These are phyloP conservation scores for Corydoras sp. DNA, from an alignment of 2,113 vertebrate species.

Conservation along the genomic window DNA sequence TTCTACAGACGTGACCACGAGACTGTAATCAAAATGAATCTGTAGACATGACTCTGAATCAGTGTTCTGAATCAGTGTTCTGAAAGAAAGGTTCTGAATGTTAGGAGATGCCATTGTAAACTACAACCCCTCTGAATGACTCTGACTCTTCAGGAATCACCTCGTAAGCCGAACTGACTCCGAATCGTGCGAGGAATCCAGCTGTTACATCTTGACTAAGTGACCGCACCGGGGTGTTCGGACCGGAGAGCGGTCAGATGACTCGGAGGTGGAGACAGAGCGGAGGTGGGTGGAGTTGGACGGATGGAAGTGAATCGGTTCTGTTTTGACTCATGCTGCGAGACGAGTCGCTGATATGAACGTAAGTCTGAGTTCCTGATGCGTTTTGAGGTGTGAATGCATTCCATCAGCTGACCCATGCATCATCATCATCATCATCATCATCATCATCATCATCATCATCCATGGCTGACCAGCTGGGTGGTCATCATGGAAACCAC, in stretches of 20 bases:
- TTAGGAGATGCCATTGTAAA: too few relatives aligned
- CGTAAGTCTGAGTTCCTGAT: slow-evolving; percentile 25
- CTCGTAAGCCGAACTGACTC: not conserved
- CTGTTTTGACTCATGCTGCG: slow-evolving; percentile 11
- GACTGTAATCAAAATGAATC: not conserved
- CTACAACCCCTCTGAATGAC: not conserved
- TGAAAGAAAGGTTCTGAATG: not conserved
- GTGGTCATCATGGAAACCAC: slow-evolving; percentile 64
- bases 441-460: slow-evolving; percentile 15
- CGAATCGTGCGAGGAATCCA: not conserved
- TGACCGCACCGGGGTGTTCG: too few relatives aligned
- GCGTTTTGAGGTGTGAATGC: slow-evolving; percentile 25
- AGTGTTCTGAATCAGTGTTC: not conserved
- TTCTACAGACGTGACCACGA: too few relatives aligned
- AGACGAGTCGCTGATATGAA: slow-evolving; percentile 26
- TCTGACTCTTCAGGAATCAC: not conserved
- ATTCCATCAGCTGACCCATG: slow-evolving; percentile 55
- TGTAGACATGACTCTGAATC: not conserved
- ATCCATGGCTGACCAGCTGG: slow-evolving; percentile 53
- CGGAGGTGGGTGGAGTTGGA: not conserved
- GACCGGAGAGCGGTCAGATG: too few relatives aligned
- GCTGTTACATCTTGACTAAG: too few relatives aligned
- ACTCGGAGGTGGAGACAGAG: too few relatives aligned
- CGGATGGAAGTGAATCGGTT: not conserved
- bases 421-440: slow-evolving; percentile 45